Conservation (phyloP, 92 coral and sea anemone species). For the Zoanthus solanderi region DNA sequence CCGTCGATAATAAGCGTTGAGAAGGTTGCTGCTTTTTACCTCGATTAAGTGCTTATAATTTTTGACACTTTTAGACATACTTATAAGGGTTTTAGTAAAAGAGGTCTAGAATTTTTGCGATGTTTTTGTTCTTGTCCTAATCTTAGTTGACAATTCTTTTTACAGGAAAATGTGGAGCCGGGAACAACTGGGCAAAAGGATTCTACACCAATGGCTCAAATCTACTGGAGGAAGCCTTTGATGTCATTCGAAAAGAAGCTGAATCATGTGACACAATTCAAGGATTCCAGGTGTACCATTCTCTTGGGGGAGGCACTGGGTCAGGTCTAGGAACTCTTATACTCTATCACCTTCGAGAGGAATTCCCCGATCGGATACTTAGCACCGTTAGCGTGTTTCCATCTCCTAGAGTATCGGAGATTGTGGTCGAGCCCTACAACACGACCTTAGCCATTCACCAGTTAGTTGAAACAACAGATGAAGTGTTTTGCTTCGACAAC, state of each 20-base stretch:
- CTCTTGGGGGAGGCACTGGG: slow-evolving; percentile 91
- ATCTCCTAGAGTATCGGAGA: slow-evolving; percentile 90
- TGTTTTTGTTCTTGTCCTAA: neutral
- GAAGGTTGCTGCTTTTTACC: too few species aligned
- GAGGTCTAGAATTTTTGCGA: too few species aligned
- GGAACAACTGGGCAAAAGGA: slow-evolving; percentile 96
- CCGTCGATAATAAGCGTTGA: too few species aligned
- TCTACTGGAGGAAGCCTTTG: slow-evolving; percentile 80
- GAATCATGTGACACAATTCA: slow-evolving; percentile 85
- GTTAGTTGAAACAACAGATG: slow-evolving; percentile 86
- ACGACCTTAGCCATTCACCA: slow-evolving; percentile 82
- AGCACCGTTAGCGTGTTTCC: slow-evolving; percentile 89
- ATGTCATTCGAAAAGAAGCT: slow-evolving; percentile 84
- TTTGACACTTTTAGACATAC: too few species aligned
- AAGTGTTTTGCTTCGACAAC: slow-evolving; percentile 87
- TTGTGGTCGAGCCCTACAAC: slow-evolving; percentile 87
- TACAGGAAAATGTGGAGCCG: slow-evolving; percentile 88
- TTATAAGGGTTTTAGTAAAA: too few species aligned
- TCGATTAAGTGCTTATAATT: too few species aligned
- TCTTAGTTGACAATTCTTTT: neutral
- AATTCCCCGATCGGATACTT: slow-evolving; percentile 84
- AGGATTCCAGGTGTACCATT: slow-evolving; percentile 85
- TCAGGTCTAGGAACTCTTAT: slow-evolving; percentile 87
- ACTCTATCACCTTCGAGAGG: slow-evolving; percentile 85
- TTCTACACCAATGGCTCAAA: slow-evolving; percentile 86